Evolutionary conservation across 2,797 vertebrate species (phyloP).

Genomic region (Falco rusticolus): DNA sequence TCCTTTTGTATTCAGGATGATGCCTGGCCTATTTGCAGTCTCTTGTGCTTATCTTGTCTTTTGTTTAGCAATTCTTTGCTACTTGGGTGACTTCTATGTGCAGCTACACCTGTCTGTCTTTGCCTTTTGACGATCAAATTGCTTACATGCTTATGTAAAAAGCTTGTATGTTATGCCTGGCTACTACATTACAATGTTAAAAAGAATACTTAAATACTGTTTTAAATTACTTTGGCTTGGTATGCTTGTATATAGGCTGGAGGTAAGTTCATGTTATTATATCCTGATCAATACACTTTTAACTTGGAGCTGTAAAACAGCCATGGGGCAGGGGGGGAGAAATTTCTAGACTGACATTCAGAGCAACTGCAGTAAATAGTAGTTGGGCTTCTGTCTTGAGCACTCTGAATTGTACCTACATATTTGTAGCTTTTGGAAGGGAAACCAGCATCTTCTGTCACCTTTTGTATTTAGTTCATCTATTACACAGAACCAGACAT

Average conservation of each 20-base stretch:
- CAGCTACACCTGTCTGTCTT: neutral
- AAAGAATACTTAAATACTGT: neutral
- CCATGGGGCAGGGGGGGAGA: neutral
- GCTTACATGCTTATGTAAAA: neutral
- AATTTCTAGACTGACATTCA: neutral
- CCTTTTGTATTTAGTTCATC: neutral
- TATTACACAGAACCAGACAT: neutral
- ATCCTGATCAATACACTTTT: neutral
- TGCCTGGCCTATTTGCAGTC: neutral
- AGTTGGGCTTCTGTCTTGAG: neutral
- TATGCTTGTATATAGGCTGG: neutral
- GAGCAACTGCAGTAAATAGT: neutral
- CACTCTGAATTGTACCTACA: neutral
- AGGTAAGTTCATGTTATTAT: neutral
- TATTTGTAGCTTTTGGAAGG: neutral
- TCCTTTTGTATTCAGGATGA: neutral
- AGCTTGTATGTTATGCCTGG: neutral
- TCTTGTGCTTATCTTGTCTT: neutral
- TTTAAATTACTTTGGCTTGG: neutral
- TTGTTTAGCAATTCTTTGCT: neutral
- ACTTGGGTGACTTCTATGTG: neutral
- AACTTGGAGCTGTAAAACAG: neutral
- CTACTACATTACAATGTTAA: neutral
- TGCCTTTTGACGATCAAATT: neutral
- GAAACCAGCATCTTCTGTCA: neutral